Evolutionary conservation across 2,113 vertebrate species (phyloP).

Genomic region (Lepidothrix coronata): DNA sequence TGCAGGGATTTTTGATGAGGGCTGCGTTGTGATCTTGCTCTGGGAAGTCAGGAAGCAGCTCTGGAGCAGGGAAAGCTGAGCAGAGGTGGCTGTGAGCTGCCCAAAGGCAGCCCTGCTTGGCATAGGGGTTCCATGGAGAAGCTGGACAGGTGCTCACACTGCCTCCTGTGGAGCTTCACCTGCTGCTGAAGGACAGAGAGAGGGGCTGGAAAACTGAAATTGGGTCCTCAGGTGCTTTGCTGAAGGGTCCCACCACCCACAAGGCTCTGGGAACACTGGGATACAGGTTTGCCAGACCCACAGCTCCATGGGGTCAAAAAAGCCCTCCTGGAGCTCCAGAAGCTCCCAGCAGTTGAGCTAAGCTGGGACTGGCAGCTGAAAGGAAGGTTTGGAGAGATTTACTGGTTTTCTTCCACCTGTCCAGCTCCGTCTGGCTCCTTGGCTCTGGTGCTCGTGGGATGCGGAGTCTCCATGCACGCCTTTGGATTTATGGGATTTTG

Average conservation of each 20-base stretch:
- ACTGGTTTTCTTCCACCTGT: neutral
- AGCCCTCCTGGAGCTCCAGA: neutral
- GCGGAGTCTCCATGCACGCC: fast-evolving
- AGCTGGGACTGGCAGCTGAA: neutral
- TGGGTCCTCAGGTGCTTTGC: neutral
- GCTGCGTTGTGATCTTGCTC: fast-evolving
- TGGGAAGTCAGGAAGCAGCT: neutral
- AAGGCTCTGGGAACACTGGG: fast-evolving
- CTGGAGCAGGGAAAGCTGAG: neutral
- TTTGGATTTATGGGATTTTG: neutral
- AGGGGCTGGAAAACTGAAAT: neutral
- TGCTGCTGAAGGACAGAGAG: neutral
- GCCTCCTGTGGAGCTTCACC: neutral
- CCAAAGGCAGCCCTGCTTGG: neutral
- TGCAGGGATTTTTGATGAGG: neutral
- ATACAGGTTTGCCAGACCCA: neutral
- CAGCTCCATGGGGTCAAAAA: neutral
- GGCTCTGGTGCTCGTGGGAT: fast-evolving
- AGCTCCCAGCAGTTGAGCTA: neutral
- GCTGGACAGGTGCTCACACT: neutral
- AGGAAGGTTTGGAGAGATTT: neutral
- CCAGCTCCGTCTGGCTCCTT: neutral
- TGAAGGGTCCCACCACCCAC: neutral
- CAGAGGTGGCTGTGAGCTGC: neutral
- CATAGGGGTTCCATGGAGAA: neutral